These are phyloP conservation scores for Lipophrys pholis DNA, from an alignment of 2,113 vertebrate species.

Conservation along the genomic window DNA sequence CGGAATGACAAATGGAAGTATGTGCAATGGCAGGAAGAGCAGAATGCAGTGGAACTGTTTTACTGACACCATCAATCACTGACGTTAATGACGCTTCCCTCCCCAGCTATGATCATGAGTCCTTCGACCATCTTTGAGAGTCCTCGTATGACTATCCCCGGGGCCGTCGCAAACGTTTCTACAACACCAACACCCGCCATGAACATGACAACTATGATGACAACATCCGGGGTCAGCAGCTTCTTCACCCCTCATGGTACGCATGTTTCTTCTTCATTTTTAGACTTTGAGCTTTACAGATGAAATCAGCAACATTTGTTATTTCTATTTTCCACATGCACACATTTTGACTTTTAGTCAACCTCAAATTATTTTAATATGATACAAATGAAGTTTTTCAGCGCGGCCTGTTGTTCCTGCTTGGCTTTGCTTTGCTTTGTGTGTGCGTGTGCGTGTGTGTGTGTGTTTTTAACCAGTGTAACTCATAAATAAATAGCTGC, in stretches of 20 bases:
- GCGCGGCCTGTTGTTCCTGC: background rate
- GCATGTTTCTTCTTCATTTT: too few relatives aligned
- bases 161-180: background rate
- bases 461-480: background rate
- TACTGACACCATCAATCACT: too few relatives aligned
- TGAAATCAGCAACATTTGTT: too few relatives aligned
- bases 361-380: too few relatives aligned
- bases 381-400: too few relatives aligned
- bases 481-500: too few relatives aligned
- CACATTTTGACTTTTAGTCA: too few relatives aligned
- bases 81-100: background rate
- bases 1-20: accelerated
- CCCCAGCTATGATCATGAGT: accelerated
- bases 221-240: background rate
- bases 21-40: constrained; percentile 1
- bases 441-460: too few relatives aligned
- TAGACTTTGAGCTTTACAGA: too few relatives aligned
- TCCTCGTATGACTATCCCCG: accelerated
- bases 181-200: background rate
- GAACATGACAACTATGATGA: background rate
- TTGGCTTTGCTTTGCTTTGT: too few relatives aligned
- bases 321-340: too few relatives aligned
- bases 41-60: too few relatives aligned
- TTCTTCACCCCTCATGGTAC: constrained; percentile 32
- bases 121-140: background rate